Percentiles rank a stretch among this genome's conserved stretches.
Conservation (phyloP, 2,113 vertebrate species). For the Isurus oxyrinchus region DNA sequence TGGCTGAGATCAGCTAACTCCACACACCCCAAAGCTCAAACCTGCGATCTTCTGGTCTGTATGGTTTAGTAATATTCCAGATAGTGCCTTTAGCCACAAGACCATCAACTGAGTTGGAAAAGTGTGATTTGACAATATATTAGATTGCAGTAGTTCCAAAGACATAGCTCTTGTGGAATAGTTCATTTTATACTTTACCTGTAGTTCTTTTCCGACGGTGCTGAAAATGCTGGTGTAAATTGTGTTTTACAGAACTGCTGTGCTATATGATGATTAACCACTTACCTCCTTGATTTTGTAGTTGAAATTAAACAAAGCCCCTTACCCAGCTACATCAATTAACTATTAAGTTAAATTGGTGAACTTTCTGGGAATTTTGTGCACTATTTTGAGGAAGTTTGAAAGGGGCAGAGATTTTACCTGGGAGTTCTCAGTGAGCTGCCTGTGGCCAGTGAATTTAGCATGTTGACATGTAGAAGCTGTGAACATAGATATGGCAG, state of each 20-base stretch:
- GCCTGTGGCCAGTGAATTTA: background rate
- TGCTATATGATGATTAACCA: background rate
- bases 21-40: background rate
- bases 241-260: background rate
- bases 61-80: background rate
- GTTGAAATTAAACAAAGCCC: background rate
- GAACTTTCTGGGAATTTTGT: background rate
- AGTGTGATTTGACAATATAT: background rate
- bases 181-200: background rate
- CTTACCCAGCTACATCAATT: background rate
- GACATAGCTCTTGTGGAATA: background rate
- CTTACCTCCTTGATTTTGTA: background rate
- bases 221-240: background rate
- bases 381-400: background rate
- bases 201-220: background rate
- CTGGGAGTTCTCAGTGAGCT: background rate
- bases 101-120: background rate
- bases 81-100: background rate
- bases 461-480: no score
- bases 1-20: background rate
- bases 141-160: background rate
- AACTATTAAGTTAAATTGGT: background rate
- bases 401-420: background rate
- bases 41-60: background rate
- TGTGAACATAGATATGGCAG: background rate